Percentiles rank a stretch among this genome's conserved stretches.
Conservation (phyloP, 2,888 invertebrate genomes). For the Phyto melanocephala region DNA sequence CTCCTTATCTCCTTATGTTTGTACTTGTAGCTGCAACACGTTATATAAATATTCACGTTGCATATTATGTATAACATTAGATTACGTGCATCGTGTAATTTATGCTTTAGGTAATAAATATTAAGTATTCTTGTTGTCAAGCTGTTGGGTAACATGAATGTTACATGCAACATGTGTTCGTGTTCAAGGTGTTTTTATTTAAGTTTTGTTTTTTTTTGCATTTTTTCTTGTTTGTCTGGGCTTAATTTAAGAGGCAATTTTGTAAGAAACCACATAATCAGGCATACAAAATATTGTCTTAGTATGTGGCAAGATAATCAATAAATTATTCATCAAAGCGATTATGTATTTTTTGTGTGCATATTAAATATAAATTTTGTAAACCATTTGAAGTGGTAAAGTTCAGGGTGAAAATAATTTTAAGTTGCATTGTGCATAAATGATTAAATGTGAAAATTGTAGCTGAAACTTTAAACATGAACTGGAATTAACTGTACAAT, state of each 20-base stretch:
- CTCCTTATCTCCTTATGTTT: background rate
- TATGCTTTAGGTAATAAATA: slow-evolving; percentile 26
- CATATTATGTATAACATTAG: slow-evolving; percentile 41
- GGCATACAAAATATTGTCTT: background rate
- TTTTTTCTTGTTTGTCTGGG: background rate
- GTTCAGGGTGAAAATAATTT: background rate
- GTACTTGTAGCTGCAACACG: slow-evolving; percentile 20
- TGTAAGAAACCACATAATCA: background rate
- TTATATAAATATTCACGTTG: slow-evolving; percentile 48
- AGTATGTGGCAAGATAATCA: background rate
- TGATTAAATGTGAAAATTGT: no score
- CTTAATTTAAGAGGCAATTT: background rate
- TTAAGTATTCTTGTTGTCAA: slow-evolving; percentile 41
- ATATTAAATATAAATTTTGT: background rate
- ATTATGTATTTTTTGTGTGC: background rate
- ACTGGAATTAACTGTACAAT: no score
- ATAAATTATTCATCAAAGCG: no score
- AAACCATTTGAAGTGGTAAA: background rate
- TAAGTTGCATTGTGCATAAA: no score
- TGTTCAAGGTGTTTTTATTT: slow-evolving; percentile 23
- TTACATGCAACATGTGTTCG: slow-evolving; percentile 57
- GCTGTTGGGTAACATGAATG: slow-evolving; percentile 31
- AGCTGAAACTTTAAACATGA: no score
- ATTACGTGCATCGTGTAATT: slow-evolving; percentile 45
- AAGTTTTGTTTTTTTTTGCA: background rate